Conservation (phyloP, 2,888 invertebrate species). For the Eudasyphora cyanicolor region DNA sequence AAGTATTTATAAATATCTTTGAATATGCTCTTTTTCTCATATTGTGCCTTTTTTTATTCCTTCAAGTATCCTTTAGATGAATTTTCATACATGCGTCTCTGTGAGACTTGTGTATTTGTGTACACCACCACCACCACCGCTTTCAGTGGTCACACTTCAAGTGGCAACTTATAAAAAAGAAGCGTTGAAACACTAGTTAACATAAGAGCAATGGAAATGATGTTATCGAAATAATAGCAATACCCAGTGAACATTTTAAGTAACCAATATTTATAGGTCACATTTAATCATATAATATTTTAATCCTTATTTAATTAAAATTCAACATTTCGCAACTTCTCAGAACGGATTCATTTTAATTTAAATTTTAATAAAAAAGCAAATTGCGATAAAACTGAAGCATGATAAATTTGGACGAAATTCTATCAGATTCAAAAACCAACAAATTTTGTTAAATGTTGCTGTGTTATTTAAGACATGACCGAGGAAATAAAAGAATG, state of each 20-base stretch:
- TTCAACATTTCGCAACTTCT: no score
- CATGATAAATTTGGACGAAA: no score
- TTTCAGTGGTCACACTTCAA: constrained; percentile 46
- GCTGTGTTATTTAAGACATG: no score
- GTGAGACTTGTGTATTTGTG: background rate
- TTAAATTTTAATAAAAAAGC: no score
- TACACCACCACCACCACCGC: background rate
- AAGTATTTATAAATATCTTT: constrained; percentile 32
- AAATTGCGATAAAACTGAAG: no score
- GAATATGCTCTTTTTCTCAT: background rate
- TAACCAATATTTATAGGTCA: no score
- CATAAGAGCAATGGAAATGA: constrained; percentile 36
- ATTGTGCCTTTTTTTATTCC: background rate
- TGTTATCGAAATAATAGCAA: background rate
- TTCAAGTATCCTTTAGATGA: constrained; percentile 2
- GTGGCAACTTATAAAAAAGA: constrained; percentile 8
- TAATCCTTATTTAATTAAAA: no score
- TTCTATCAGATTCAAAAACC: no score
- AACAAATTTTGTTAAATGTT: no score
- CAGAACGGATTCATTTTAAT: no score
- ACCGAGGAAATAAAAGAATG: no score
- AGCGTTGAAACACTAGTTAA: constrained; percentile 28
- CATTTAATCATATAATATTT: no score
- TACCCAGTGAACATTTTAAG: constrained; percentile 2
- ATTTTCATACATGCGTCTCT: background rate